These are phyloP conservation scores for Astyanax mexicanus DNA, from an alignment of 2,797 vertebrate species.

Conservation along the genomic window DNA sequence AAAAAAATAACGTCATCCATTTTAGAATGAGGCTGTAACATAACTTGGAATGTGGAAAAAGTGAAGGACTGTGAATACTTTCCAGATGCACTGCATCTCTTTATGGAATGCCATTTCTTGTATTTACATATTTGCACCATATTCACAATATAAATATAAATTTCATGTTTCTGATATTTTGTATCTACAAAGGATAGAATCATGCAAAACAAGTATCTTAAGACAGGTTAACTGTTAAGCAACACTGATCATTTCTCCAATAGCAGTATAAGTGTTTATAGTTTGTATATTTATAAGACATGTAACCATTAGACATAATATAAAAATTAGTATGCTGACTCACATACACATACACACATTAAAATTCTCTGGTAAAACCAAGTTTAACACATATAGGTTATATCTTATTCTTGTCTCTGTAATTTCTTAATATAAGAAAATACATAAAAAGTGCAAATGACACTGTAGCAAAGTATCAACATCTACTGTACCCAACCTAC, in stretches of 20 bases:
- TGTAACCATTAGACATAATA: slow-evolving; percentile 15
- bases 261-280: background rate
- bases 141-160: background rate
- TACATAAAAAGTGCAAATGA: slow-evolving; percentile 40
- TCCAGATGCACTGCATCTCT: too few relatives aligned
- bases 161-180: background rate
- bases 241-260: slow-evolving; percentile 9
- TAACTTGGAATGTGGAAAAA: too few relatives aligned
- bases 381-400: slow-evolving; percentile 16
- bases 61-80: too few relatives aligned
- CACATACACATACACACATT: slow-evolving; percentile 43
- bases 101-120: background rate
- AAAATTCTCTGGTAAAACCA: slow-evolving; percentile 32
- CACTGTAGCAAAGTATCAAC: slow-evolving; percentile 35
- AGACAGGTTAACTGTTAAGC: background rate
- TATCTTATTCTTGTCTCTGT: background rate
- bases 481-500: slow-evolving; percentile 15
- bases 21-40: too few relatives aligned
- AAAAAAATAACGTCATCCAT: too few relatives aligned
- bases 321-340: background rate
- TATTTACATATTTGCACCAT: slow-evolving; percentile 13
- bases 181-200: slow-evolving; percentile 1
- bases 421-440: slow-evolving; percentile 83
- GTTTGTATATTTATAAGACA: background rate
- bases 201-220: background rate